Evolutionary conservation across 2,797 vertebrate genomes (phyloP).

Genomic region (Podargus strigoides): DNA sequence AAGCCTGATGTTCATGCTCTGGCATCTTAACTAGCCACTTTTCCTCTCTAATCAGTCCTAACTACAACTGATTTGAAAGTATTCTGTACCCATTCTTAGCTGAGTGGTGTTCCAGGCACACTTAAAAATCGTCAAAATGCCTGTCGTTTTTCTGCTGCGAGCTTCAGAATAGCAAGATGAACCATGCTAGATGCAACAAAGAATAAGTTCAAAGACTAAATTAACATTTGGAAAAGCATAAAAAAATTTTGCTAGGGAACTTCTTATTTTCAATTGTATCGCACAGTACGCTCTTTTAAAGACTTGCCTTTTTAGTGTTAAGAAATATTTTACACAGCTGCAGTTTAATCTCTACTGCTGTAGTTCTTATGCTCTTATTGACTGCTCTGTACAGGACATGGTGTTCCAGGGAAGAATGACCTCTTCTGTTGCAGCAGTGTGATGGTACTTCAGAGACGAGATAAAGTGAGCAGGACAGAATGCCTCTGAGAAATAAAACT

Average conservation of each 20-base stretch:
- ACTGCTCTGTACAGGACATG: background rate
- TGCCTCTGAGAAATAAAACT: constrained; percentile 28
- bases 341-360: background rate
- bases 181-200: background rate
- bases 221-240: background rate
- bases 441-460: background rate
- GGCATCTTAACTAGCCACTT: background rate
- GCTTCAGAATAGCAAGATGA: background rate
- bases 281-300: background rate
- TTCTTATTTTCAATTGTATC: background rate
- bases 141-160: background rate
- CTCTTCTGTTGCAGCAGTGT: background rate
- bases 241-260: background rate
- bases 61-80: background rate
- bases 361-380: background rate
- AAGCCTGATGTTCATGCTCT: background rate
- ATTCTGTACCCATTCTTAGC: background rate
- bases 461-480: background rate
- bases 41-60: background rate
- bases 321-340: constrained; percentile 4
- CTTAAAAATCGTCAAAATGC: background rate
- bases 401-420: constrained; percentile 3
- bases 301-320: background rate
- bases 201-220: background rate
- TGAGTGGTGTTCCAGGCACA: background rate